A percentile compares a stretch with the other conserved stretches of the same genome.
phyloP scores from a whole-genome alignment of 2,888 invertebrate species.

The Amorpha juglandis region DNA sequence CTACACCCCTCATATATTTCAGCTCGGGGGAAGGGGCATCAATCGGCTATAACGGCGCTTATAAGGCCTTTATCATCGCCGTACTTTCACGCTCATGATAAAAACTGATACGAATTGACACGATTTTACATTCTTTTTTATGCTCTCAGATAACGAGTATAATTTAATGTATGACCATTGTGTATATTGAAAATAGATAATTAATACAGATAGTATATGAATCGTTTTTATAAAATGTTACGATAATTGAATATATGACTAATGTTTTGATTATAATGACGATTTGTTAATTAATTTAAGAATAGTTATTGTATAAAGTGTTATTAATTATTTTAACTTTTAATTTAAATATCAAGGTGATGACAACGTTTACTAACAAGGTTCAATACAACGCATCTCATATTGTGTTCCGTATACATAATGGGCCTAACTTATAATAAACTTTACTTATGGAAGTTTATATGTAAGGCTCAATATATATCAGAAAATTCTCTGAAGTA shows the following conservation, averaged over 20 bases:
- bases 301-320: not conserved
- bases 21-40: constrained; percentile 63
- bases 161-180: no score
- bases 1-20: constrained; percentile 59
- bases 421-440: no score
- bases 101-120: constrained; percentile 43
- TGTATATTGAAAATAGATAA: no score
- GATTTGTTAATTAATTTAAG: not conserved
- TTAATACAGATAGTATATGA: no score
- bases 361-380: not conserved
- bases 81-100: constrained; percentile 20
- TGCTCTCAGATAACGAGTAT: not conserved
- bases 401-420: no score
- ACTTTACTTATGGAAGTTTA: no score
- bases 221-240: no score
- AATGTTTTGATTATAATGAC: no score
- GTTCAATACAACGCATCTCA: not conserved
- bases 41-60: constrained; percentile 72
- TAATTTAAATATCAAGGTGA: constrained; percentile 30
- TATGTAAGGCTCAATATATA: no score
- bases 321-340: constrained; percentile 20
- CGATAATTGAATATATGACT: not conserved
- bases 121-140: constrained; percentile 29
- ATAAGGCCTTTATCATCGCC: constrained; percentile 55
- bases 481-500: no score